Evolutionary conservation across 92 coral and sea anemone genomes (phyloP).

Genomic region (Hydrozoanthus gracilis): DNA sequence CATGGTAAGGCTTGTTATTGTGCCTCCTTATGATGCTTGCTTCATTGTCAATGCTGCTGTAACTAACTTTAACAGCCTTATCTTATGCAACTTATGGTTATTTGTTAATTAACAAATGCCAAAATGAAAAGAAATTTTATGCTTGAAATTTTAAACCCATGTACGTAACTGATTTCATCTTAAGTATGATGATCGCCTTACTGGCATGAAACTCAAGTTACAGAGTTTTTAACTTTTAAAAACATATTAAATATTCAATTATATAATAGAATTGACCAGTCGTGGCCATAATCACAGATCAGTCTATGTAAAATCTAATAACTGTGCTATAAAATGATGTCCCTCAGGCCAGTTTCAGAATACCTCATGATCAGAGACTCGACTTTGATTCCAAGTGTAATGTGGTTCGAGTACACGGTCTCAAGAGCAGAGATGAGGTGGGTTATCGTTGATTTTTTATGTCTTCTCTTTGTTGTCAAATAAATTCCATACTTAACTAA

Average conservation of each 20-base stretch:
- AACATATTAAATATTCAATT: too few relatives aligned
- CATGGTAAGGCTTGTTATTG: slow-evolving; percentile 89
- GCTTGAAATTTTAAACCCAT: too few relatives aligned
- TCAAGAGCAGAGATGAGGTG: slow-evolving; percentile 97
- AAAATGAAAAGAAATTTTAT: too few relatives aligned
- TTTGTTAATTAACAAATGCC: too few relatives aligned
- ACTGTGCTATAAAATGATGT: background rate
- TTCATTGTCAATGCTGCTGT: too few relatives aligned
- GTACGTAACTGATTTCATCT: too few relatives aligned
- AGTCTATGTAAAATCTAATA: background rate
- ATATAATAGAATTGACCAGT: too few relatives aligned
- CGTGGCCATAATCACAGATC: background rate
- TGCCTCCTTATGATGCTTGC: too few relatives aligned
- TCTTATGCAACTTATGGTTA: too few relatives aligned
- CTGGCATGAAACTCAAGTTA: too few relatives aligned
- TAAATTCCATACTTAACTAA: background rate
- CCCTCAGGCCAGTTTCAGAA: slow-evolving; percentile 89
- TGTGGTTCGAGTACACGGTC: slow-evolving; percentile 99
- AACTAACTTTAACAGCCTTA: slow-evolving; percentile 60
- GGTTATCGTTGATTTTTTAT: background rate
- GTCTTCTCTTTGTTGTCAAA: background rate
- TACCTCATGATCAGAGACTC: slow-evolving; percentile 96
- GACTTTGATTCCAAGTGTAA: slow-evolving; percentile 93
- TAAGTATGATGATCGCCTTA: too few relatives aligned
- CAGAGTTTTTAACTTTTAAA: too few relatives aligned